Conservation (phyloP, 2,888 invertebrate genomes). For the Synergus gifuensis region DNA sequence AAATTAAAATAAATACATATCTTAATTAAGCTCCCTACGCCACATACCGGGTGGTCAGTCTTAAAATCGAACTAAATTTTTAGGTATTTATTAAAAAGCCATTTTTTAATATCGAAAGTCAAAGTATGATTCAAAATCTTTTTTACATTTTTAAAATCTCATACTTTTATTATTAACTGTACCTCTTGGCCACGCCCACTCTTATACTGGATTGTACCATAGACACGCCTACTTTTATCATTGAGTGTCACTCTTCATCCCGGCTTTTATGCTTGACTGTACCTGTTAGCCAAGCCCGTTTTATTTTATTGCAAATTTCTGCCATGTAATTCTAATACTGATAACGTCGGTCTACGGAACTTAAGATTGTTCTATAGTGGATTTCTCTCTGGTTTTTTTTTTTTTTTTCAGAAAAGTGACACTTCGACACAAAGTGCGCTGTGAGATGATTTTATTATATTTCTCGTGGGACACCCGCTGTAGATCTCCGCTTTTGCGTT, state of each 20-base stretch:
- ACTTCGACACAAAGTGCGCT: not conserved
- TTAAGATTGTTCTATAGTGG: not conserved
- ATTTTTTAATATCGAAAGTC: not conserved
- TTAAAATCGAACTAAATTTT: constrained; percentile 22
- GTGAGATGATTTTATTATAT: constrained; percentile 22
- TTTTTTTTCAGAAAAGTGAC: not conserved
- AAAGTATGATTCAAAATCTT: not conserved
- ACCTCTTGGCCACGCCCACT: too few species aligned
- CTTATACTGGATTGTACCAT: too few species aligned
- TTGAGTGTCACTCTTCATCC: too few species aligned
- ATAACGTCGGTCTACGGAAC: not conserved
- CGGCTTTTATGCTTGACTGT: too few species aligned
- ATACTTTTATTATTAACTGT: too few species aligned
- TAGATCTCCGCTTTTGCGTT: constrained; percentile 46
- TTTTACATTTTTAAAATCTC: too few species aligned
- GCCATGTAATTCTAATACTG: too few species aligned
- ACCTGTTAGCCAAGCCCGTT: too few species aligned
- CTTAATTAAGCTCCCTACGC: constrained; percentile 74
- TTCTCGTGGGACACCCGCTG: constrained; percentile 55
- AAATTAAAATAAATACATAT: constrained; percentile 77
- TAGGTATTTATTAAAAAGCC: not conserved
- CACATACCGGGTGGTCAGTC: constrained; percentile 64
- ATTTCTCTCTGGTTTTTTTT: not conserved
- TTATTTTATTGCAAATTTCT: too few species aligned
- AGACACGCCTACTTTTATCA: too few species aligned